Conservation (phyloP, 2,888 invertebrate genomes). For the Nephrotoma flavescens region DNA sequence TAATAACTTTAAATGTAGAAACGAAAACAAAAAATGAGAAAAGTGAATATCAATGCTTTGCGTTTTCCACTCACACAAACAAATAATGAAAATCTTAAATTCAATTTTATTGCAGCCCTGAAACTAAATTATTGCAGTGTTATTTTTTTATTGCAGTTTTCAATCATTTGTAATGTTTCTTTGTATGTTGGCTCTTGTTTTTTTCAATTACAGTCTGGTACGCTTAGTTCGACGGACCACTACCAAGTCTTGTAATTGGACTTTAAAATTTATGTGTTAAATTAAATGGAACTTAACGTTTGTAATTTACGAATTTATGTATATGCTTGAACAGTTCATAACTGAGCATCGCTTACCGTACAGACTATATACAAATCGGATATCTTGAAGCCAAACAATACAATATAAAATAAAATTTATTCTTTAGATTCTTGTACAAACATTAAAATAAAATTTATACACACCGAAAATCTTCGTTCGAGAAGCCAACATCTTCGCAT, state of each 20-base stretch:
- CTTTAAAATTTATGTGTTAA: too few species aligned
- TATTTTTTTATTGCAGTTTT: constrained; percentile 12
- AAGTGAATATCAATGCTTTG: constrained; percentile 6
- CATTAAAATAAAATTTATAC: neutral
- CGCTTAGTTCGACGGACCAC: too few species aligned
- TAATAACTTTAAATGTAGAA: neutral
- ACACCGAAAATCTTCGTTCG: neutral
- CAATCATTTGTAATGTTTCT: constrained; percentile 11
- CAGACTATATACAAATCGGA: neutral
- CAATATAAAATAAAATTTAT: neutral
- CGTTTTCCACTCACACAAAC: constrained; percentile 1
- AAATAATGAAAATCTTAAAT: constrained; percentile 9
- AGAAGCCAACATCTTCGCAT: neutral
- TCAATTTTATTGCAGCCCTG: constrained; percentile 12
- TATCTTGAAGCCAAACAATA: neutral
- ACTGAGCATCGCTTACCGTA: neutral
- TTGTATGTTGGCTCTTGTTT: neutral
- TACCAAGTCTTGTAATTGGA: too few species aligned
- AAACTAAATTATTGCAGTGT: constrained; percentile 11
- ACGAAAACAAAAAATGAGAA: neutral
- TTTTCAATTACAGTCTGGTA: neutral
- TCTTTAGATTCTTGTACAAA: neutral
- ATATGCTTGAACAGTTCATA: too few species aligned
- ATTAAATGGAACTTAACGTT: too few species aligned
- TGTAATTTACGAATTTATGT: too few species aligned